A percentile compares a stretch with the other conserved stretches of the same genome.
These are phyloP conservation scores for Dryobotodes eremita DNA, from an alignment of 2,888 invertebrate species.

Conservation along the genomic window DNA sequence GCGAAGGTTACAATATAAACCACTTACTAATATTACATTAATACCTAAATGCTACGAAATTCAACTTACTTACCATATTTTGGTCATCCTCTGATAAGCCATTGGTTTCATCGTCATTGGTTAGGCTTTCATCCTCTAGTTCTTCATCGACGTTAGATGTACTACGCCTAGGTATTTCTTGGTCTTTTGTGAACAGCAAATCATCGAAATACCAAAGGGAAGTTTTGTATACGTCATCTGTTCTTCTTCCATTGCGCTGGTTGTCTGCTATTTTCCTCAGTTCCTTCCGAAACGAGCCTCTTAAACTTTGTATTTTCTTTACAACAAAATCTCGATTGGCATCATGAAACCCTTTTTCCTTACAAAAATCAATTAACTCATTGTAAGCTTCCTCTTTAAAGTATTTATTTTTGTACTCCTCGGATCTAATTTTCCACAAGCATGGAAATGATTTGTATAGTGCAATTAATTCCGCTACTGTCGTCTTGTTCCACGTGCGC, in stretches of 20 bases:
- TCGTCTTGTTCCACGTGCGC: background rate
- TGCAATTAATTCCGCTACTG: conserved; percentile 9
- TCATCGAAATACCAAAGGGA: conserved; percentile 19
- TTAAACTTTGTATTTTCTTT: conserved; percentile 23
- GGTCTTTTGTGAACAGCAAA: conserved; percentile 14
- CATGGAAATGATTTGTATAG: conserved; percentile 17
- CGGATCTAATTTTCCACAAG: conserved; percentile 22
- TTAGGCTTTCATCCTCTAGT: background rate
- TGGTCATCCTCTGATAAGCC: conserved; percentile 4
- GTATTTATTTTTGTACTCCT: conserved; percentile 14
- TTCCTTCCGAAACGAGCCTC: conserved; percentile 23
- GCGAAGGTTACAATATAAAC: background rate
- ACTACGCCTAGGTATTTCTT: background rate
- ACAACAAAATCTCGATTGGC: conserved; percentile 26
- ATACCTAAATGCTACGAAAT: background rate
- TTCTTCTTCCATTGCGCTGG: conserved; percentile 1
- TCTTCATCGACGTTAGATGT: background rate
- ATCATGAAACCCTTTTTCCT: conserved; percentile 11
- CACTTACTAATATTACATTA: background rate
- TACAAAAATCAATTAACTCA: conserved; percentile 8
- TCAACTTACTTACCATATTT: conserved; percentile 5
- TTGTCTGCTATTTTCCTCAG: conserved; percentile 7
- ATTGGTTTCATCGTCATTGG: background rate
- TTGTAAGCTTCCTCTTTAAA: conserved; percentile 16
- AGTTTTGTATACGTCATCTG: conserved; percentile 10